Evolutionary conservation across 2,888 invertebrate species (phyloP), one percentile per base, ranked within the genome.

Genomic region (Oxycera nigricornis): DNA sequence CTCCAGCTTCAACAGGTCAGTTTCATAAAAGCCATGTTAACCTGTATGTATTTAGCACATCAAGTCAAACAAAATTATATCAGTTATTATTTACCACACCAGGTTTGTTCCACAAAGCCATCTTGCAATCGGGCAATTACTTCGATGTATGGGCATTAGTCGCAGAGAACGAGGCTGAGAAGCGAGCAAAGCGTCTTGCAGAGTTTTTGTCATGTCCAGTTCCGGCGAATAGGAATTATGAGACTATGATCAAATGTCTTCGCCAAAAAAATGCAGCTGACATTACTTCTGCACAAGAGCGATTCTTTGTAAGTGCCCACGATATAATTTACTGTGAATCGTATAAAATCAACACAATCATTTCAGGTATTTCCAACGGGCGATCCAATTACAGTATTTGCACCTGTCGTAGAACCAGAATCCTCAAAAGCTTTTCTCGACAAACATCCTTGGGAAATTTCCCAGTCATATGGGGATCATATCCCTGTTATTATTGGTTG

Each of bases 81-180:
- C n/a, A n/a, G n/a, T n/a, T n/a, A n/a, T n/a, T n/a, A n/a, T n/a
- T n/a, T n/a, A n/a, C n/a, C n/a, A n/a, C n/a, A n/a, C n/a, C 80
- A 91, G 92, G 90, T 74, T 80, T 91, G n/a, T 90, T 91, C 78
- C 89, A 90, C 77, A 88, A 89, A 75, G 91, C 87, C 0, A 91
- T 92, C 77, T 89, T 91, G 0, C 89, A 91, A 81, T 91, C 91
- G 73, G 92, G 92, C 0, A 90, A 89, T 1, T 88, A 89, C 0
- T 81, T 90, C 17, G 88, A 88, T 46, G 87, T 88, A 0, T 90
- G 90, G 90, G 88, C 88, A 0, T 84, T 89, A 0, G 84, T 88
- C 0, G 83, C 84, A 41, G 87, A 88, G 1, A 88, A 88, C 4
- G 86, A 88, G 76, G 87, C 88, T 0, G 81, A 85, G 31, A 82